A percentile compares a stretch with the other conserved stretches of the same genome.
Evolutionary conservation across 2,888 invertebrate species (phyloP).

Genomic region (Cryptocephalus primarius): DNA sequence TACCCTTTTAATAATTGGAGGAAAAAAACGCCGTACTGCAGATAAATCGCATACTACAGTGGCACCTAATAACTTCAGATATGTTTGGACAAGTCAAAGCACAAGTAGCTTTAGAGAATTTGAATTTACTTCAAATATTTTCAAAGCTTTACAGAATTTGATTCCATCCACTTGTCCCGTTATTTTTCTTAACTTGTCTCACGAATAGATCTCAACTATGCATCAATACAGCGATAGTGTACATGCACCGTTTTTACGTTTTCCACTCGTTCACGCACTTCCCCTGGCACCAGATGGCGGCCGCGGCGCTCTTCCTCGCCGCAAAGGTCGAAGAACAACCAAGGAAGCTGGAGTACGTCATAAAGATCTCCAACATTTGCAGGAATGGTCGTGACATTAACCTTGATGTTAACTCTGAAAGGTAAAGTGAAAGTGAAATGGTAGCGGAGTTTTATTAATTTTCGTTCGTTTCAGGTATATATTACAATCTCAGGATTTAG

Average conservation of each 20-base stretch:
- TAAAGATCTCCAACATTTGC: slow-evolving; percentile 83
- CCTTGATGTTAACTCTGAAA: slow-evolving; percentile 67
- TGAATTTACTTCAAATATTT: too few species aligned
- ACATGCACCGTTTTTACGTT: slow-evolving; percentile 99
- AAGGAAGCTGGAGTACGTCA: slow-evolving; percentile 92
- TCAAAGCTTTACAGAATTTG: too few species aligned
- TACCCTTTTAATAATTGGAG: too few species aligned
- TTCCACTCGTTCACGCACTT: slow-evolving; percentile 95
- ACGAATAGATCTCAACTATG: slow-evolving; percentile 74
- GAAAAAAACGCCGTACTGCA: too few species aligned
- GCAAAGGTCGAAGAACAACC: slow-evolving; percentile 99
- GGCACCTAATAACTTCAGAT: too few species aligned
- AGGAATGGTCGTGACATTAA: slow-evolving; percentile 56
- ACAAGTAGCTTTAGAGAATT: too few species aligned
- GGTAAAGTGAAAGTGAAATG: slow-evolving; percentile 33
- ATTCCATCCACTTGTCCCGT: background rate
- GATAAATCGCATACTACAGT: too few species aligned
- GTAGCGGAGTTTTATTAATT: background rate
- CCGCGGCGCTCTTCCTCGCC: slow-evolving; percentile 90
- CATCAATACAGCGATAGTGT: slow-evolving; percentile 97
- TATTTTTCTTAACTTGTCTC: background rate
- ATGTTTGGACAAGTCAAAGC: too few species aligned
- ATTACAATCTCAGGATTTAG: slow-evolving; percentile 82
- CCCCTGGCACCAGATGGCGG: slow-evolving; percentile 87
- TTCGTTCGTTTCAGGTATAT: slow-evolving; percentile 36